Percentiles rank a stretch among this genome's conserved stretches.
Evolutionary conservation across 2,888 invertebrate species (phyloP).

Genomic region (Glyphotaelius pellucidus): DNA sequence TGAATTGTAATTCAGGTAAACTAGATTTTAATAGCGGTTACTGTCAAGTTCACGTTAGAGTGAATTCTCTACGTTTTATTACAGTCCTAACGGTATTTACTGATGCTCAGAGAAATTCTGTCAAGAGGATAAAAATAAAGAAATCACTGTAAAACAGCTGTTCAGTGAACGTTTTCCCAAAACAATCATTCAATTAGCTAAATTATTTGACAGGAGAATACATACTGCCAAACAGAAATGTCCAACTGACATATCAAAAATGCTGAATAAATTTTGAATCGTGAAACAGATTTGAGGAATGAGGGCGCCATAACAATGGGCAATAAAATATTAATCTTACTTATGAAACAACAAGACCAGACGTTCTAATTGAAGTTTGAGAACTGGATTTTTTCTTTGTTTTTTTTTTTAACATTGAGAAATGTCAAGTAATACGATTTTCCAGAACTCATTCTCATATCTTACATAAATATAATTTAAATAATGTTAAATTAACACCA

Average conservation of each 20-base stretch:
- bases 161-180: background rate
- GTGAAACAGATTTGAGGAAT: conserved; percentile 11
- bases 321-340: conserved; percentile 37
- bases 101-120: background rate
- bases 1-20: background rate
- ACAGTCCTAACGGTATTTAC: background rate
- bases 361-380: conserved; percentile 17
- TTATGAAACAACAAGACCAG: conserved; percentile 18
- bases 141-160: background rate
- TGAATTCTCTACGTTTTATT: background rate
- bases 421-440: too few species aligned
- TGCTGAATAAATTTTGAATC: background rate
- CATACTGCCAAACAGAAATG: conserved; percentile 5
- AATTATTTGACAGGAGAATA: background rate
- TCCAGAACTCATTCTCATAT: too few species aligned
- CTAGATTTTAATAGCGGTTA: conserved; percentile 11
- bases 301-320: conserved; percentile 22
- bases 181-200: background rate
- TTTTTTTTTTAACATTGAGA: background rate
- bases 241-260: conserved; percentile 15
- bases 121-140: background rate
- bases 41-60: background rate
- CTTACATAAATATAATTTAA: too few species aligned
- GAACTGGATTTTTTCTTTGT: conserved; percentile 10
- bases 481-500: too few species aligned